Evolutionary conservation across 1,140 invertebrate genomes (phyloP).

Genomic region (Carcinoscorpius rotundicauda): DNA sequence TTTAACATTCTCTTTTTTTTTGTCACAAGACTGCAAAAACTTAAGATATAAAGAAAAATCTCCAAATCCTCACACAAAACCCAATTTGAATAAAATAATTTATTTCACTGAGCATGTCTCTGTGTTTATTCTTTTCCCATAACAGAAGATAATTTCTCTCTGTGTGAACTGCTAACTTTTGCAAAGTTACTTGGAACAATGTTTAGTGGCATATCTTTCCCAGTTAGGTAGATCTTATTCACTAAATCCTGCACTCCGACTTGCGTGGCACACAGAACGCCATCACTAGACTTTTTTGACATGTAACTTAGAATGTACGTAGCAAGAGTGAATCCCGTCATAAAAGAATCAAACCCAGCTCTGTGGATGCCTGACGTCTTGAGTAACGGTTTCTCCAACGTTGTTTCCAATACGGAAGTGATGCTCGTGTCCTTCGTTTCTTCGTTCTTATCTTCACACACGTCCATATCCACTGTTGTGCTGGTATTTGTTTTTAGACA

Average conservation of each 20-base stretch:
- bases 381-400: neutral
- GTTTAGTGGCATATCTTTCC: conserved; percentile 33
- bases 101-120: too few species aligned
- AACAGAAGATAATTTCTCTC: conserved; percentile 20
- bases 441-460: too few species aligned
- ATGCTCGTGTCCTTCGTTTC: too few species aligned
- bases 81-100: too few species aligned
- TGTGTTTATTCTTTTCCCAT: too few species aligned
- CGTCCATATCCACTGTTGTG: too few species aligned
- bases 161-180: conserved; percentile 29
- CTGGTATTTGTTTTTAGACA: too few species aligned
- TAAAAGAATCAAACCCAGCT: conserved; percentile 40
- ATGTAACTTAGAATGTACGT: conserved; percentile 25
- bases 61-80: too few species aligned
- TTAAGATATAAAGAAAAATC: too few species aligned
- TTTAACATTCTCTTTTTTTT: too few species aligned
- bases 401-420: neutral
- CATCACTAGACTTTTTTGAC: conserved; percentile 11
- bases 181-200: conserved; percentile 32
- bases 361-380: conserved; percentile 27
- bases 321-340: conserved; percentile 37
- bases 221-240: conserved; percentile 33
- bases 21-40: too few species aligned
- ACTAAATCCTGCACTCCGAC: conserved; percentile 21
- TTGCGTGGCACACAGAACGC: neutral